These are phyloP conservation scores for Lepus timidus DNA, from an alignment of 2,113 vertebrate species.

Conservation along the genomic window DNA sequence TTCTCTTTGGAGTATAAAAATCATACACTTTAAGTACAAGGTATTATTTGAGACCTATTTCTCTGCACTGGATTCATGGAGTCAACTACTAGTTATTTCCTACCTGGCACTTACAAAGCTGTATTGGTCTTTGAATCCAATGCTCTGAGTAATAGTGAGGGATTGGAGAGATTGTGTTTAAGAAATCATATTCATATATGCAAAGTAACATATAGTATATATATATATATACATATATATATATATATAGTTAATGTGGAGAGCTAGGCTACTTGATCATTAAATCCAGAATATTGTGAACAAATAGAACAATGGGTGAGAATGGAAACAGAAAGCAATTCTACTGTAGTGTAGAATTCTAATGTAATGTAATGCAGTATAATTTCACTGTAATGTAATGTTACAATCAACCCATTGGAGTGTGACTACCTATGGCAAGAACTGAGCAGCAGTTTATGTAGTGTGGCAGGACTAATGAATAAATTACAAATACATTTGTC, in stretches of 20 bases:
- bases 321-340: neutral
- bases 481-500: constrained; percentile 32
- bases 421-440: neutral
- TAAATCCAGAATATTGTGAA: constrained; percentile 22
- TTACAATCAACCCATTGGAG: neutral
- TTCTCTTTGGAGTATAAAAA: constrained; percentile 70
- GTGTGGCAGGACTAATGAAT: neutral
- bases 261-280: constrained; percentile 47
- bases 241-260: neutral
- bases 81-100: constrained; percentile 84
- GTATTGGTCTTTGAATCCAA: constrained; percentile 56
- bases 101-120: constrained; percentile 82
- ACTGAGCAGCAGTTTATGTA: neutral
- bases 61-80: constrained; percentile 79
- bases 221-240: neutral
- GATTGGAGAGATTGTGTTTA: constrained; percentile 27
- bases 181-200: constrained; percentile 66
- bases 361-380: too few relatives aligned
- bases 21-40: constrained; percentile 60
- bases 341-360: too few relatives aligned
- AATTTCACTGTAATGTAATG: neutral
- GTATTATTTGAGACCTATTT: constrained; percentile 71
- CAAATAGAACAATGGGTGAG: constrained; percentile 1
- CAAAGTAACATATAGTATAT: neutral
- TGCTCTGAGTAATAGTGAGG: constrained; percentile 63